A percentile compares a stretch with the other conserved stretches of the same genome.
These are phyloP conservation scores for Meloidogyne exigua DNA, from an alignment of 1,140 invertebrate species.

Conservation along the genomic window DNA sequence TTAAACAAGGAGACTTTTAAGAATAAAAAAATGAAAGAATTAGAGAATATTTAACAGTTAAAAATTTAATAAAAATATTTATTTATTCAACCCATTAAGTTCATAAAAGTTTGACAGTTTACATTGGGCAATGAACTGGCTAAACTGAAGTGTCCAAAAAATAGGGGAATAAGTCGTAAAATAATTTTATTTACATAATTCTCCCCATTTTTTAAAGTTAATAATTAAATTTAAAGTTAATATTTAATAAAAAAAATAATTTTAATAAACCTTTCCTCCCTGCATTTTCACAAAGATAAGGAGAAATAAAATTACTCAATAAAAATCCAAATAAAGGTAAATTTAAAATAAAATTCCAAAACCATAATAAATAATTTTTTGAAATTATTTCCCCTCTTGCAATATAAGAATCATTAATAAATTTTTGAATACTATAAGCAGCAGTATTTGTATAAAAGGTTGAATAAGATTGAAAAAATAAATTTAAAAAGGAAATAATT, in stretches of 20 bases:
- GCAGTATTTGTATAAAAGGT: constrained; percentile 49
- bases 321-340: constrained; percentile 45
- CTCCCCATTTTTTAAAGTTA: too few species aligned
- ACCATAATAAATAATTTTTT: constrained; percentile 40
- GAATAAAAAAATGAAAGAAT: too few species aligned
- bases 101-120: too few species aligned
- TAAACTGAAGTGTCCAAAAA: too few species aligned
- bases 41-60: too few species aligned
- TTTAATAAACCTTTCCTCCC: constrained; percentile 11
- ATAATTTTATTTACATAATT: too few species aligned
- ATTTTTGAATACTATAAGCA: constrained; percentile 37
- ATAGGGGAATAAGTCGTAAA: too few species aligned
- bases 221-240: too few species aligned
- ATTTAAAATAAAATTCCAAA: constrained; percentile 49
- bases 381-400: constrained; percentile 27
- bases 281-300: constrained; percentile 41
- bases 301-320: constrained; percentile 41
- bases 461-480: constrained; percentile 24
- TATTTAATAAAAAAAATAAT: neutral
- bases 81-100: too few species aligned
- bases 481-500: constrained; percentile 5
- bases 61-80: too few species aligned
- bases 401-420: constrained; percentile 47
- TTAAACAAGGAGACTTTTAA: too few species aligned
- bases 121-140: too few species aligned